A percentile compares a stretch with the other conserved stretches of the same genome.
Evolutionary conservation across 1,140 invertebrate species (phyloP).

Genomic region (Myzus persicae): DNA sequence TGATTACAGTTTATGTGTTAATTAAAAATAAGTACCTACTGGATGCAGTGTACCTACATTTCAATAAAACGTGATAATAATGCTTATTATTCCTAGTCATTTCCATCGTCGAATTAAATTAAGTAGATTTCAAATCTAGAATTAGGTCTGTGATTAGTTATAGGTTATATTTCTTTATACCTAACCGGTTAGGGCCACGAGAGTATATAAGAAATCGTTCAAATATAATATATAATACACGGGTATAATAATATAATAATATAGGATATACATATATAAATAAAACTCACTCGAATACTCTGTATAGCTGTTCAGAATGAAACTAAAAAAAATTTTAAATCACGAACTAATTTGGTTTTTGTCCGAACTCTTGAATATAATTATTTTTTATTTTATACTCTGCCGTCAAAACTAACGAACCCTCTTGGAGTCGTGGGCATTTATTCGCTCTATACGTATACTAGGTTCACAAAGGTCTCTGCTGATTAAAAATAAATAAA

Average conservation of each 20-base stretch:
- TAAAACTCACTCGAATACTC: not conserved
- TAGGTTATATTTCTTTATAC: not conserved
- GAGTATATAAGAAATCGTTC: not conserved
- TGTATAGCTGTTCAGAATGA: not conserved
- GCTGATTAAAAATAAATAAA: not conserved
- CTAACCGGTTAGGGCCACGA: not conserved
- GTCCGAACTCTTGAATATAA: not conserved
- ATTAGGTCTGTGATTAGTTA: not conserved
- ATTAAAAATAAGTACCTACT: not conserved
- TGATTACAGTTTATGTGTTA: not conserved
- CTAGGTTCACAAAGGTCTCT: not conserved
- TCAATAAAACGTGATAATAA: not conserved
- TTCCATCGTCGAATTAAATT: not conserved
- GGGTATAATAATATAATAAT: not conserved
- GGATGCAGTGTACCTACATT: not conserved
- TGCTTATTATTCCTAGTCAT: not conserved
- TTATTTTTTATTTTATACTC: constrained; percentile 4
- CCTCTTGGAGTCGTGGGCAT: not conserved
- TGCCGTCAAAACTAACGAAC: not conserved
- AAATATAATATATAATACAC: not conserved
- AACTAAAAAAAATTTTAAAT: not conserved
- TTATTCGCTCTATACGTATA: not conserved
- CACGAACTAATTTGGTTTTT: not conserved
- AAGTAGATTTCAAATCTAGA: not conserved
- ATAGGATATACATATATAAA: not conserved